These are phyloP conservation scores for Etheostoma spectabile DNA, from an alignment of 2,113 vertebrate species.

Conservation along the genomic window DNA sequence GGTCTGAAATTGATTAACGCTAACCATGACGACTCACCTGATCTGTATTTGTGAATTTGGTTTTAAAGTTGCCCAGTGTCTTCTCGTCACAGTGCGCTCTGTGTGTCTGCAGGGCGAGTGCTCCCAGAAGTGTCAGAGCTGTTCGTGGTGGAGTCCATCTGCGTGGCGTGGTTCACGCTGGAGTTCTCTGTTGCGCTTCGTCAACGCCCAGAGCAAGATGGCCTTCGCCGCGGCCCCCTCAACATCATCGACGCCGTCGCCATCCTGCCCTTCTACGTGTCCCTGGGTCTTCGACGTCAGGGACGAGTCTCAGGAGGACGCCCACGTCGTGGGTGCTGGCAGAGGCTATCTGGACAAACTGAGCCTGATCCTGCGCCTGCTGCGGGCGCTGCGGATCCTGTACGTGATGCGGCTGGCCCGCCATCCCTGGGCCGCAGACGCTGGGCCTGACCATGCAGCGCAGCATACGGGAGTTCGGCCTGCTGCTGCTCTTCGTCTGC, in stretches of 20 bases:
- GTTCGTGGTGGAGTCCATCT: constrained; percentile 95
- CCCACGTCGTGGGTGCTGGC: constrained; percentile 52
- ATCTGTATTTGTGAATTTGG: neutral
- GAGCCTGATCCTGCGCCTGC: constrained; percentile 90
- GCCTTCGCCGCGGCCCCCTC: constrained; percentile 92
- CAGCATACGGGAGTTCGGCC: constrained; percentile 91
- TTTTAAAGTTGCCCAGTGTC: neutral
- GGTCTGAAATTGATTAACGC: neutral
- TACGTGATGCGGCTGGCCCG: constrained; percentile 96
- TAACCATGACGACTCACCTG: neutral
- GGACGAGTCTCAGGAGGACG: constrained; percentile 74
- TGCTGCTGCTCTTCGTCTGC: constrained; percentile 92
- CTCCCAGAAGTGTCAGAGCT: constrained; percentile 92
- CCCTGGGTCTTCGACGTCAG: constrained; percentile 89
- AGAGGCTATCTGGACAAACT: constrained; percentile 93
- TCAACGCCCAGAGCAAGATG: constrained; percentile 92
- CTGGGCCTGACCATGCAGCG: constrained; percentile 91
- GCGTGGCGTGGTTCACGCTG: constrained; percentile 96
- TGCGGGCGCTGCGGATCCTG: constrained; percentile 93
- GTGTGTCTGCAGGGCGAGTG: constrained; percentile 88
- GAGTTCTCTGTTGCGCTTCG: constrained; percentile 92
- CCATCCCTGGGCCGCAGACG: constrained; percentile 94
- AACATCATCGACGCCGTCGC: constrained; percentile 95
- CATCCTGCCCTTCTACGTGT: constrained; percentile 96
- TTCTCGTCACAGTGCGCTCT: constrained; percentile 3